A percentile compares a stretch with the other conserved stretches of the same genome.
Conservation (phyloP, 2,113 vertebrate species). For the Platysternon megacephalum region DNA sequence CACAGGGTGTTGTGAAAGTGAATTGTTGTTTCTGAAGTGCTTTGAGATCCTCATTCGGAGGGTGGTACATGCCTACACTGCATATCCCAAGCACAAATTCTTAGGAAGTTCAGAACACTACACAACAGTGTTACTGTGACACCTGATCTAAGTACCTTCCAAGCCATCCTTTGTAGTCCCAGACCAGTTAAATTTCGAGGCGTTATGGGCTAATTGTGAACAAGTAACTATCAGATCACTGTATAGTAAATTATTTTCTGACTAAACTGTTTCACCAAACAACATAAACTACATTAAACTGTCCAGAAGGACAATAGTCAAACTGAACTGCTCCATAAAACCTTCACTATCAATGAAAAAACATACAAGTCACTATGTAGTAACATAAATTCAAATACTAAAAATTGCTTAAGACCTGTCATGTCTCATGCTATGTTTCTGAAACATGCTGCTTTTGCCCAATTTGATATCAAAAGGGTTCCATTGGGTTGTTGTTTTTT, state of each 20-base stretch:
- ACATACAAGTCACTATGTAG: not conserved
- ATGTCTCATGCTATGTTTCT: no score
- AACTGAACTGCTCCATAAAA: not conserved
- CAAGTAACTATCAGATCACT: not conserved
- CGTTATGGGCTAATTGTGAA: not conserved
- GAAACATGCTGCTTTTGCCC: no score
- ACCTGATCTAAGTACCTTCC: not conserved
- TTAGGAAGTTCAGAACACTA: no score
- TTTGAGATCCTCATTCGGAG: not conserved
- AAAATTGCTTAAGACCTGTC: no score
- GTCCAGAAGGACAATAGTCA: not conserved
- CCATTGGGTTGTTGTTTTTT: no score
- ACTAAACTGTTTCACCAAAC: not conserved
- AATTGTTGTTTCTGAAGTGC: not conserved
- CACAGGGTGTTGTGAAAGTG: not conserved
- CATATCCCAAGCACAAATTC: not conserved
- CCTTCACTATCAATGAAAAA: not conserved
- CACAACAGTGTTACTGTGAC: no score
- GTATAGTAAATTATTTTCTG: not conserved
- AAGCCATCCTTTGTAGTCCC: fast-evolving
- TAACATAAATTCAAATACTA: no score
- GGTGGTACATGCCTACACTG: not conserved
- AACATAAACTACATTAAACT: not conserved
- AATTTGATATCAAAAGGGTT: no score
- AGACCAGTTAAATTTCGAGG: not conserved